Percentiles rank a stretch among this genome's conserved stretches.
Evolutionary conservation across 2,888 invertebrate species (phyloP).

Genomic region (Harmothoe impar): DNA sequence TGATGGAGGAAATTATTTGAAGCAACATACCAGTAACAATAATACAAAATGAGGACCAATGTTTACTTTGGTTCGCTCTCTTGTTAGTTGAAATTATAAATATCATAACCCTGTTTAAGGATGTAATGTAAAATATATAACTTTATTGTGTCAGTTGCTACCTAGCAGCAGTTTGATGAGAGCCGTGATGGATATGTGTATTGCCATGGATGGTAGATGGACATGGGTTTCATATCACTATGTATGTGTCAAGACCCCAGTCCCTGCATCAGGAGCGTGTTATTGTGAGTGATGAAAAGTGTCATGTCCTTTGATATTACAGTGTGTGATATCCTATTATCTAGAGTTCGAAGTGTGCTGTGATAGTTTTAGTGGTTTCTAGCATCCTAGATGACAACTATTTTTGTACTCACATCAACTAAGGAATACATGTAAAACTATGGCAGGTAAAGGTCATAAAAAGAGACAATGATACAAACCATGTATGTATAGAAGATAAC

Average conservation of each 20-base stretch:
- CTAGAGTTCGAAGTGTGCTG: conserved; percentile 50
- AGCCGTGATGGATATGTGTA: background rate
- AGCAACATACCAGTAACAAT: no score
- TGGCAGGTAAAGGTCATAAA: no score
- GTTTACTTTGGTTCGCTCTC: background rate
- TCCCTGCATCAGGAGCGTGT: no score
- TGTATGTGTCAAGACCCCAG: no score
- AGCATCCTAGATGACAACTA: conserved; percentile 44
- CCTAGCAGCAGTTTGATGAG: background rate
- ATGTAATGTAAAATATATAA: background rate
- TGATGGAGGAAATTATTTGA: no score
- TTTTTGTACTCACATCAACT: conserved; percentile 35
- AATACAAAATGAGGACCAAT: background rate
- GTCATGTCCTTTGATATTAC: background rate
- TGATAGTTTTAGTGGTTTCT: conserved; percentile 58
- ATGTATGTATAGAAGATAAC: no score
- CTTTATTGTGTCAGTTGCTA: background rate
- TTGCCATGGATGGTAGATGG: background rate
- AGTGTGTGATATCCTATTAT: conserved; percentile 1
- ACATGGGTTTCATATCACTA: no score
- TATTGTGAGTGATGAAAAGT: background rate
- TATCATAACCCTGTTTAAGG: background rate
- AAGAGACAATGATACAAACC: no score
- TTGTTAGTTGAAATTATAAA: background rate
- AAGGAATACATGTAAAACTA: no score